Evolutionary conservation across 2,888 invertebrate species (phyloP).

Genomic region (Helicoverpa assulta): DNA sequence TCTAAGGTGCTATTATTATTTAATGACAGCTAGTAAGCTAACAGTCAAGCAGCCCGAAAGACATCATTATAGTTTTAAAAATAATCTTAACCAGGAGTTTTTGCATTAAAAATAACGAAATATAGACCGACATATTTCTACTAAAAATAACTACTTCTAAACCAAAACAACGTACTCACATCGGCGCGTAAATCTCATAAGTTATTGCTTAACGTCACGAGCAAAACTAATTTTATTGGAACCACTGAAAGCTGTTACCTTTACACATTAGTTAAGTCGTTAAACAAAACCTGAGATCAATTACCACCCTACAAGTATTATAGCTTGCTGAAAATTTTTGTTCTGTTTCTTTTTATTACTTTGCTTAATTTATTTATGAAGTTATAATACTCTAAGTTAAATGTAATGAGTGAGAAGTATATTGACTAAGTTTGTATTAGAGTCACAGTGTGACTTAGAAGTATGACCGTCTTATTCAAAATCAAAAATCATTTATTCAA

Average conservation of each 20-base stretch:
- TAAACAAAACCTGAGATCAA: slow-evolving; percentile 15
- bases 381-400: no score
- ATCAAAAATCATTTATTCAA: no score
- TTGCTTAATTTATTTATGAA: background rate
- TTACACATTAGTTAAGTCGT: background rate
- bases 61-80: no score
- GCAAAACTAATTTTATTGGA: slow-evolving; percentile 46
- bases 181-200: slow-evolving; percentile 39
- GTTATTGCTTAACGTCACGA: slow-evolving; percentile 37
- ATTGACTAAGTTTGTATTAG: no score
- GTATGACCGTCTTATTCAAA: no score
- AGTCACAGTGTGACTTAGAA: no score
- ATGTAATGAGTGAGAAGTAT: no score
- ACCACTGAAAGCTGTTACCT: slow-evolving; percentile 41
- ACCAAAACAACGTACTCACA: slow-evolving; percentile 11
- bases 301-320: slow-evolving; percentile 8
- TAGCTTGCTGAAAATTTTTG: background rate
- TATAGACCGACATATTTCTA: background rate
- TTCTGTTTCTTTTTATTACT: background rate
- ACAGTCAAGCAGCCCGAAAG: no score
- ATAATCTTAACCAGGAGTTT: no score
- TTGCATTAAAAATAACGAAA: no score
- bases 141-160: background rate
- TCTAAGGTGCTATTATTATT: no score
- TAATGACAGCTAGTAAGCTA: no score